Base-by-base conservation (phyloP, 2,113 vertebrate genomes). In the Sialia sialis region DNA sequence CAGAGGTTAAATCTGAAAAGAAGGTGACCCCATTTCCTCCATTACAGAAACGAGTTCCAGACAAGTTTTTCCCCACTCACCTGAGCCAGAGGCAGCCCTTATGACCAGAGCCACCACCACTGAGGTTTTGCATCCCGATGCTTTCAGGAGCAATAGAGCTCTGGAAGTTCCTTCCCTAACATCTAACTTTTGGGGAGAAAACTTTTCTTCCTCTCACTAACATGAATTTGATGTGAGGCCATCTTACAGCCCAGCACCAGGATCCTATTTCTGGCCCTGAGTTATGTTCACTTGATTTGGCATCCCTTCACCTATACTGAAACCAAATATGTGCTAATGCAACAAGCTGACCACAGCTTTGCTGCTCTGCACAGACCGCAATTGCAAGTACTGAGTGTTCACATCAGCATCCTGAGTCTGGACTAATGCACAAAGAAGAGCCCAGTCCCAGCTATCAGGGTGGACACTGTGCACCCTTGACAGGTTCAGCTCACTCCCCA, bases 221-320 rank as follows among this genome's bases (percentile, higher is more conserved):
- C 7, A 22, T 4, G 54, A 29, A 9, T 1, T 0, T 68, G 55
- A 29, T 0, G 1, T 4, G 3, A 49, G 17, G 16, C 41, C 41
- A 34, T 27, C 68, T 67, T n/a, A 30, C 60, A 87, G 38, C 21
- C 3, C 68, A 67, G 55, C 2, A 1, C 16, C 14, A 63, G 25
- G 23, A 25, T 48, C 23, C 79, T 62, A 3, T 39, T 94, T 84
- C 89, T 63, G 38, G 34, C 48, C 60, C 58, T 55, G n/a, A 92
- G 23, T 4, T 48, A 30, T 0, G 2, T 26, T 81, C 29, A 13
- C 36, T 89, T 55, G 18, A 49, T 55, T 64, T 12, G 7, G 38
- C 90, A 88, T 54, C 38, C 27, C 38, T 79, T 85, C 44, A n/a
- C 41, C 11, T 34, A 4, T 5, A 13, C 63, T 34, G 36, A 73